Evolutionary conservation across 2,888 invertebrate species (phyloP), one percentile per base, ranked within the genome.

Genomic region (Agonopterix arenella): DNA sequence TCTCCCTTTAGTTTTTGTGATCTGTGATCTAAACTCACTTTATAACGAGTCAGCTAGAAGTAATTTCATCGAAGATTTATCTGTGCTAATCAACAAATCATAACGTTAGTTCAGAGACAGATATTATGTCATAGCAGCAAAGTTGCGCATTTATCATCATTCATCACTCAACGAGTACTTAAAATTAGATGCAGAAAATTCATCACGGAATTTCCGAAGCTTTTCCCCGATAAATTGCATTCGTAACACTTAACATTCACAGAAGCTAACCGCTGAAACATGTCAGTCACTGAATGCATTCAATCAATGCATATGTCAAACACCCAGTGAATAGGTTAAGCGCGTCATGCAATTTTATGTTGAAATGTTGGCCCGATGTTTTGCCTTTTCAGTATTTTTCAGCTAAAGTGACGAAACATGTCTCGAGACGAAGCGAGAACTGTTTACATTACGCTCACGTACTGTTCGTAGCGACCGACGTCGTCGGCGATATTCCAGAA

Each of bases 351-450:
- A 69, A 73, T 76, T 76, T 68, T 66, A 67, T 66, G 66, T 62
- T 61, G 61, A 64, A 67, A 68, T 64, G 67, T 64, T 64, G 63
- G 60, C 55, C 57, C 61, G 48, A 54, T 68, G 72, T 74, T 68
- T 67, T 68, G 73, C 73, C 58, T 57, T 60, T 58, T 60, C 58
- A 54, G 54, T 50, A 52, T 70, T 76, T 71, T 73, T 70, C 66
- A 73, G 69, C 68, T 73, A 79, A 81, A 82, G 81, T 82, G 81
- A 81, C 80, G 77, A 80, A 80, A 80, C 82, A 80, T 83, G 80
- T 81, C 76, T 78, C 62, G 66, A 56, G 68, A 68, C 66, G 60
- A 48, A 54, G 54, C 48, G 56, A 56, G 60, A 28, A 28, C 28
- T 75, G 76, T 81, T 81, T 75, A 66, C 73, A 80, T 80, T 82